Evolutionary conservation across 2,888 invertebrate genomes (phyloP), one percentile per base, ranked within the genome.

Genomic region (Dryadula phaetusa): DNA sequence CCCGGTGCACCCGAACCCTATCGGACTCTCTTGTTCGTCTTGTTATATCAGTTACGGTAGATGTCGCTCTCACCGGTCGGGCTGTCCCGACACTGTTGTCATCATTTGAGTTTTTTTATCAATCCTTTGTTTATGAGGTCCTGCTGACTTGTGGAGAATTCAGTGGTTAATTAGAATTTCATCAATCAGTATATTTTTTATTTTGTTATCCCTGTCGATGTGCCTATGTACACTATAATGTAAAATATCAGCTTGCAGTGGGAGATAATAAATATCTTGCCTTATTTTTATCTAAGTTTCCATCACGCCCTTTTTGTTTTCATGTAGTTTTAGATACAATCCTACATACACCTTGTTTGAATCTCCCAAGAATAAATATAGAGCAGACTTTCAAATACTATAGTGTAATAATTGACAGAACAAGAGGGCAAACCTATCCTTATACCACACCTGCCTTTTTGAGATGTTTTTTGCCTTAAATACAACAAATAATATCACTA

Each of bases 81-180:
- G 75, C 77, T 77, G 40, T 75, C 76, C 76, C 71, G 72, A 77
- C 74, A 74, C 76, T 73, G 74, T 72, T 76, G 77, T 79, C 76
- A 77, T 77, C 73, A 71, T 77, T 80, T 84, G 77, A 80, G 83
- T 86, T 86, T 85, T 85, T 86, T 84, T 82, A 84, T 85, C 85
- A 85, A 86, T 88, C 92, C 91, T 92, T 92, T 92, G 92, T 92
- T 92, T 91, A 90, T 88, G 84, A 88, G 85, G 87, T 92, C 91
- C 92, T 90, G 91, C 87, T 84, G 79, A 85, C 83, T 86, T 87
- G 89, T 91, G 89, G 89, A 90, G 84, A 82, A 87, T 89, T 87
- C 89, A 88, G 90, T 92, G 90, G 88, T 92, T 88, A 88, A 91
- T 90, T 90, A 90, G 88, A 90, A 77, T 86, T 88, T 89, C 90